These are phyloP conservation scores for Takifugu bimaculatus DNA, from an alignment of 2,113 vertebrate genomes.

Conservation along the genomic window DNA sequence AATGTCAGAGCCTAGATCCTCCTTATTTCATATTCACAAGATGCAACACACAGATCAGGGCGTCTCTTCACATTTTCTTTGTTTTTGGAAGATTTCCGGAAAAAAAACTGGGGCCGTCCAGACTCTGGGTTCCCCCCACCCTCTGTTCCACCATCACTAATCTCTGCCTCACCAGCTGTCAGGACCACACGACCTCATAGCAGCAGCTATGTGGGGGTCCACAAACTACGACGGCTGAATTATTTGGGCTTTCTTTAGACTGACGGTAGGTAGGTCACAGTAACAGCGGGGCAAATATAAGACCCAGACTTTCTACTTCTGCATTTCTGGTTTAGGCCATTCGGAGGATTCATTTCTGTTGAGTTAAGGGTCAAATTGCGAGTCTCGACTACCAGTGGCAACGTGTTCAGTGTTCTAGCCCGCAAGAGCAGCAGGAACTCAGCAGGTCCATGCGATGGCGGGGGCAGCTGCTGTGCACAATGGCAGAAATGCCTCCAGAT, in stretches of 20 bases:
- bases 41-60: not conserved
- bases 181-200: conserved; percentile 54
- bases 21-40: not conserved
- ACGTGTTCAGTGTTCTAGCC: not conserved
- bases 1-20: conserved; percentile 28
- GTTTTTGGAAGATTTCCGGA: not conserved
- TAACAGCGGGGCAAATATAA: not conserved
- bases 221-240: conserved; percentile 50
- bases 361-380: too few species aligned
- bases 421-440: not conserved
- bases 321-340: not conserved
- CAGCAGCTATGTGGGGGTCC: conserved; percentile 26
- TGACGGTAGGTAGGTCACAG: conserved; percentile 1
- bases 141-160: conserved; percentile 53
- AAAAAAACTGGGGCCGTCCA: conserved; percentile 41
- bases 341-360: too few species aligned
- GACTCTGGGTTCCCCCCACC: conserved; percentile 48
- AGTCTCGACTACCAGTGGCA: not conserved
- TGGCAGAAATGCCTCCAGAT: conserved; percentile 10
- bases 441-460: too few species aligned
- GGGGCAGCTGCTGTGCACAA: too few species aligned
- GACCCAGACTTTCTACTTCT: not conserved
- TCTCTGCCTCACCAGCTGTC: conserved; percentile 70
- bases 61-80: not conserved
- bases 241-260: conserved; percentile 45